Evolutionary conservation across 1,140 invertebrate genomes (phyloP), one percentile per base, ranked within the genome.

Genomic region (Cyphomyrmex costatus): DNA sequence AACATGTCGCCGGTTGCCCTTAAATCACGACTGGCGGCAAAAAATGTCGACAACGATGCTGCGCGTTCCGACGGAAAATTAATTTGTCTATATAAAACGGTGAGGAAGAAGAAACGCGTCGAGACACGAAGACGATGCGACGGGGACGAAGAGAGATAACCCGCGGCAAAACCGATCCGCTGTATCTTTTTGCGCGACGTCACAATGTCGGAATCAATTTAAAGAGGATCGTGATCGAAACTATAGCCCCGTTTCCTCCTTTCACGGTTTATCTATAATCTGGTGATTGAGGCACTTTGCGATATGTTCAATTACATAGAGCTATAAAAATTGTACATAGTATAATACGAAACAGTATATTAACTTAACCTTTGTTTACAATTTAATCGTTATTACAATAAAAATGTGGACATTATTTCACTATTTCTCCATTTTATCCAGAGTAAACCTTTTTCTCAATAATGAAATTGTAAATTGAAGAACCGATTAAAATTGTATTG

Each of bases 1-100:
- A 24, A 60, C 19, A 42, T 49, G 51, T 82, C 21, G 27, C 6
- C 46, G 14, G 76, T 36, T 80, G 36, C 30, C 19, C 65, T 70
- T 83, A 83, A 83, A 74, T 83, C 53, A 82, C 79, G 53, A 60
- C 51, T 27, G 21, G 24, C 36, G 46, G 12, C 56, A 33, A 83
- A 83, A 82, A 71, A 33, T 58, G 51, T 2, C 19, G 53, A 2
- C 78, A 49, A 65, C 60, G 77, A 66, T 36, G 68, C 53, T 60
- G 79, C 53, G 66, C 66, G 66, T 82, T 73, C 51, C 65, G 19
- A 71, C 78, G 68, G 68, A 83, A 82, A 73, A 83, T 83, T 83
- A 83, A 83, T 83, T 83, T 49, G 53, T 83, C 66, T 46, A 46
- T 74, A 83, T 83, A 73, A 83, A 83, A 83, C 36, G 63, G 79